Evolutionary conservation across 1,140 invertebrate genomes (phyloP).

Genomic region (Ooceraea biroi): DNA sequence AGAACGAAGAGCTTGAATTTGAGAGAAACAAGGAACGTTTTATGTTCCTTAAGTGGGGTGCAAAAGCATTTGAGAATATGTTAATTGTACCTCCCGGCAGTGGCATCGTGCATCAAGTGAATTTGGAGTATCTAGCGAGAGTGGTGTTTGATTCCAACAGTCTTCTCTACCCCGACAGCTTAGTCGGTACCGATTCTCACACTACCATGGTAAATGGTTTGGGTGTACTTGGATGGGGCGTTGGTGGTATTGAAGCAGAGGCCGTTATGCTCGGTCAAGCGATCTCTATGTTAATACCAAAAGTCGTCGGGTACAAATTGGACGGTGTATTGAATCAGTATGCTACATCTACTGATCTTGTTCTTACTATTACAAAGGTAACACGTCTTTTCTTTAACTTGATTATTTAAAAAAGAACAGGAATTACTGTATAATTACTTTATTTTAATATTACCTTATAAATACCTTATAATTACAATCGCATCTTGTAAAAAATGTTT

Average conservation of each 20-base stretch:
- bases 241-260: slow-evolving; percentile 94
- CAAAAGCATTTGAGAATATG: slow-evolving; percentile 98
- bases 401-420: neutral
- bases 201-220: slow-evolving; percentile 99
- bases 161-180: slow-evolving; percentile 95
- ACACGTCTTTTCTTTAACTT: neutral
- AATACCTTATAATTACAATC: slow-evolving; percentile 5
- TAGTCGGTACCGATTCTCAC: slow-evolving; percentile 99
- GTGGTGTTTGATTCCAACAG: slow-evolving; percentile 95
- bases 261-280: slow-evolving; percentile 98
- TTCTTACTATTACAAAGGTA: slow-evolving; percentile 98
- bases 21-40: slow-evolving; percentile 98
- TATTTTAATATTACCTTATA: neutral
- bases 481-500: neutral
- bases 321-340: slow-evolving; percentile 93
- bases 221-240: slow-evolving; percentile 93
- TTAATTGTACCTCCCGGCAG: slow-evolving; percentile 98
- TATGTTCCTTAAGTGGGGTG: slow-evolving; percentile 98
- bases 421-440: neutral
- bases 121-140: slow-evolving; percentile 97
- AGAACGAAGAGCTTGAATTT: slow-evolving; percentile 98
- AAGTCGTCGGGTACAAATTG: slow-evolving; percentile 98
- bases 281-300: slow-evolving; percentile 97
- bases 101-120: slow-evolving; percentile 99
- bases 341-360: slow-evolving; percentile 98